Conservation (phyloP, 2,113 vertebrate genomes). For the Epinephelus lanceolatus region DNA sequence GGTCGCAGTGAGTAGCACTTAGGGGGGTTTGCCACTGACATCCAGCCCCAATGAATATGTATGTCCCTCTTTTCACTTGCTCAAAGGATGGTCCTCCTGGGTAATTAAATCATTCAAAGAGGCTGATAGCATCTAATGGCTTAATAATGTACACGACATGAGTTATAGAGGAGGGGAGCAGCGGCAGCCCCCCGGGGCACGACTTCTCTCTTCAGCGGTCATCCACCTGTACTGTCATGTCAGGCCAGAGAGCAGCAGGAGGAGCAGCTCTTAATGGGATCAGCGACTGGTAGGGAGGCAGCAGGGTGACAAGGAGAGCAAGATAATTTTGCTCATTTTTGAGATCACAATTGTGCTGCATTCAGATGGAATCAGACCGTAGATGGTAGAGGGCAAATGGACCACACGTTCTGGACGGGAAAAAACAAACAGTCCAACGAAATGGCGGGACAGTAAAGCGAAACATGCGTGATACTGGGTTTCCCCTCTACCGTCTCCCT, state of each 20-base stretch:
- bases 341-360: background rate
- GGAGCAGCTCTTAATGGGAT: slow-evolving; percentile 9
- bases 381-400: too few relatives aligned
- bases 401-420: too few relatives aligned
- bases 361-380: too few relatives aligned
- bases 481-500: too few relatives aligned
- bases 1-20: slow-evolving; percentile 27
- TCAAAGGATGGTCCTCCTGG: slow-evolving; percentile 72
- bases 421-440: too few relatives aligned
- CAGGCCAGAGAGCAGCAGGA: slow-evolving; percentile 37
- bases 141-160: slow-evolving; percentile 81
- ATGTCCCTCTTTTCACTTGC: slow-evolving; percentile 70
- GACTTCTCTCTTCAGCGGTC: slow-evolving; percentile 61
- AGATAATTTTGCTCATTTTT: background rate
- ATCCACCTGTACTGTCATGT: slow-evolving; percentile 66
- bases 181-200: slow-evolving; percentile 45
- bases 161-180: slow-evolving; percentile 59
- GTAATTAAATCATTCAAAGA: slow-evolving; percentile 80
- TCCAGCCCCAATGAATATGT: slow-evolving; percentile 75
- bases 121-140: slow-evolving; percentile 81
- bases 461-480: too few relatives aligned
- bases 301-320: background rate
- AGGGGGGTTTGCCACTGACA: slow-evolving; percentile 49
- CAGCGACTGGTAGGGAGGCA: background rate
- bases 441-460: too few relatives aligned